Conservation (phyloP, 2,113 vertebrate species). For the Oryzias celebensis region DNA sequence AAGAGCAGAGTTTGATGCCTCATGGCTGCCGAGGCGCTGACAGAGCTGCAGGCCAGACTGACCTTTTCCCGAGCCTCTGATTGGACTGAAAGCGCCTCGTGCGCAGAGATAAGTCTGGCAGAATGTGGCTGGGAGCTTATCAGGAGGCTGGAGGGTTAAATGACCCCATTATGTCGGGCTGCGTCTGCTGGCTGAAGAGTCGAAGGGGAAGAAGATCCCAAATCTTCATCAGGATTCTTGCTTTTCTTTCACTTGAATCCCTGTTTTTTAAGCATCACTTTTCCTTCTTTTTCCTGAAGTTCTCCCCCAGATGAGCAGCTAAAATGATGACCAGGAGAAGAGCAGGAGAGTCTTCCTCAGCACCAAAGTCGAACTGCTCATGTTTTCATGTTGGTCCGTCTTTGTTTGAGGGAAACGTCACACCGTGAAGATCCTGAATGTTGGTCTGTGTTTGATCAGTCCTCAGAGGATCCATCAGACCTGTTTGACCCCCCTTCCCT, state of each 20-base stretch:
- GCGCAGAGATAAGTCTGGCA: constrained; percentile 32
- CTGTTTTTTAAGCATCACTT: too few species aligned
- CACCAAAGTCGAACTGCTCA: too few species aligned
- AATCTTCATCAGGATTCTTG: not conserved
- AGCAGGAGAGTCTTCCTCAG: too few species aligned
- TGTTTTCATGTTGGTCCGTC: too few species aligned
- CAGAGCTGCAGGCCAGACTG: constrained; percentile 21
- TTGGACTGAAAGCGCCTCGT: constrained; percentile 26
- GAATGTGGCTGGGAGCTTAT: constrained; percentile 1
- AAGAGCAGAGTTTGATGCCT: not conserved
- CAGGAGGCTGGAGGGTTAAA: not conserved
- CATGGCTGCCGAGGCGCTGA: constrained; percentile 20
- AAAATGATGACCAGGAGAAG: too few species aligned
- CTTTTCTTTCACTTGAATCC: too few species aligned
- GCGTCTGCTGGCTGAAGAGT: not conserved
- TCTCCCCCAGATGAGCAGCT: too few species aligned
- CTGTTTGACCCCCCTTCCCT: not conserved
- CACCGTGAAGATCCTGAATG: too few species aligned
- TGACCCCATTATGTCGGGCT: not conserved
- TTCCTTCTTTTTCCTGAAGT: too few species aligned
- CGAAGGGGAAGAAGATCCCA: not conserved
- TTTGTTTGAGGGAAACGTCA: too few species aligned
- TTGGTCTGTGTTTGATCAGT: not conserved
- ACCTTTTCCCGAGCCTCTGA: constrained; percentile 9
- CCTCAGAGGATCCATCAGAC: not conserved